Conservation (phyloP, 2,888 invertebrate species). For the Agrilus cyanescens region DNA sequence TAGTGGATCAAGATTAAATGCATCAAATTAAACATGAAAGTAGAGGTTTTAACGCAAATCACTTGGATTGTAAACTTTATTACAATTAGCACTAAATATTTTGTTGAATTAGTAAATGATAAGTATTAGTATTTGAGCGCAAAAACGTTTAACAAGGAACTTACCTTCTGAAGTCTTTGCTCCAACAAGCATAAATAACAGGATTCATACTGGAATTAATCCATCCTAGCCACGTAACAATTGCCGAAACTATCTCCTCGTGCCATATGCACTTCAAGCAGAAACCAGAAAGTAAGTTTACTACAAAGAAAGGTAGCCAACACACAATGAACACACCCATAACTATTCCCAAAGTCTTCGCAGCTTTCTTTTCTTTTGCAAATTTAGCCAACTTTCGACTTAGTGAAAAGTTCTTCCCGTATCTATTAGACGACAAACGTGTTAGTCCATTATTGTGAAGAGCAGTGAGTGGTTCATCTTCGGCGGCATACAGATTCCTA, state of each 20-base stretch:
- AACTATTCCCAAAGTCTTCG: constrained; percentile 92
- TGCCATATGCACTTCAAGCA: constrained; percentile 78
- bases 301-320: constrained; percentile 95
- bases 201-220: constrained; percentile 95
- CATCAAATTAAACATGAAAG: not conserved
- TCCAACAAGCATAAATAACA: constrained; percentile 97
- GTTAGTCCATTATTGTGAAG: constrained; percentile 67
- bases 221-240: constrained; percentile 92
- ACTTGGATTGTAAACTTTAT: not conserved
- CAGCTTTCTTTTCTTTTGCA: constrained; percentile 95
- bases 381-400: constrained; percentile 90
- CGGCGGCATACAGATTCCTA: constrained; percentile 41
- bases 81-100: not conserved
- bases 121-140: too few relatives aligned
- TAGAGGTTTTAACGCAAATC: not conserved
- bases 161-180: constrained; percentile 88
- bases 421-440: constrained; percentile 58
- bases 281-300: constrained; percentile 83
- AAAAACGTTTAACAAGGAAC: constrained; percentile 18
- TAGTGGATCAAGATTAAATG: not conserved
- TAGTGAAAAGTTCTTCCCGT: constrained; percentile 74
- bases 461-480: constrained; percentile 64
- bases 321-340: constrained; percentile 96
- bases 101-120: not conserved
- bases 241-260: constrained; percentile 75